phyloP scores from a whole-genome alignment of 1,140 invertebrate genomes.

The Brachionus sp. region DNA sequence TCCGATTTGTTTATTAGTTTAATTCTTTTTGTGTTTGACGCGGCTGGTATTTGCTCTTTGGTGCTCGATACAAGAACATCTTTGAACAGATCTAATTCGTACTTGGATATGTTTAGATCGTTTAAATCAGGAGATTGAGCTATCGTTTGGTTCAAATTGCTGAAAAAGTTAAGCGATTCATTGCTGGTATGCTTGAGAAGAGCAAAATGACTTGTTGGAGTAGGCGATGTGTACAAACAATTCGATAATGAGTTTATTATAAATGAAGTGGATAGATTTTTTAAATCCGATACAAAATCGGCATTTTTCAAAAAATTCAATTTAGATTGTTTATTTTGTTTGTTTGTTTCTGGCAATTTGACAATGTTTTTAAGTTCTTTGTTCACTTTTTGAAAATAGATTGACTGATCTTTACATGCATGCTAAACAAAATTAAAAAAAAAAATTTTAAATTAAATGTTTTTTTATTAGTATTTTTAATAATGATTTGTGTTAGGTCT shows the following conservation, averaged over 20 bases:
- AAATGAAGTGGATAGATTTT: conserved; percentile 24
- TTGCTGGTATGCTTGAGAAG: not conserved
- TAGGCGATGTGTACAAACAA: conserved; percentile 25
- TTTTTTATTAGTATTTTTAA: no score
- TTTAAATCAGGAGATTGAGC: conserved; percentile 15
- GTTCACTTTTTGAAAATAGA: not conserved
- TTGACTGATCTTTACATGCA: not conserved
- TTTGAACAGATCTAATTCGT: conserved; percentile 38
- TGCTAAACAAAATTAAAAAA: not conserved
- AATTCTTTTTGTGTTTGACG: not conserved
- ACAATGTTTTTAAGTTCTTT: not conserved
- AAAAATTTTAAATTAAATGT: not conserved
- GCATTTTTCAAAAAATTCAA: not conserved
- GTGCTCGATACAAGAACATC: conserved; percentile 23
- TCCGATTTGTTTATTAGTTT: conserved; percentile 16
- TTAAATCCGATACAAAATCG: not conserved
- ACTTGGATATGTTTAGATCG: conserved; percentile 24
- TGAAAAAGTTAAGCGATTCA: not conserved
- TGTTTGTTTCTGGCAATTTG: not conserved
- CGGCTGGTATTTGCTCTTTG: conserved; percentile 14
- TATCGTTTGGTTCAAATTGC: not conserved
- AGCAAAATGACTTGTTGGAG: not conserved
- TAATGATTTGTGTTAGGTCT: no score
- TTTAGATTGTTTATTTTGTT: not conserved
- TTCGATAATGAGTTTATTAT: conserved; percentile 33